These are phyloP conservation scores for Pseudanteris insignis DNA, from an alignment of 2,888 invertebrate species.

Conservation along the genomic window DNA sequence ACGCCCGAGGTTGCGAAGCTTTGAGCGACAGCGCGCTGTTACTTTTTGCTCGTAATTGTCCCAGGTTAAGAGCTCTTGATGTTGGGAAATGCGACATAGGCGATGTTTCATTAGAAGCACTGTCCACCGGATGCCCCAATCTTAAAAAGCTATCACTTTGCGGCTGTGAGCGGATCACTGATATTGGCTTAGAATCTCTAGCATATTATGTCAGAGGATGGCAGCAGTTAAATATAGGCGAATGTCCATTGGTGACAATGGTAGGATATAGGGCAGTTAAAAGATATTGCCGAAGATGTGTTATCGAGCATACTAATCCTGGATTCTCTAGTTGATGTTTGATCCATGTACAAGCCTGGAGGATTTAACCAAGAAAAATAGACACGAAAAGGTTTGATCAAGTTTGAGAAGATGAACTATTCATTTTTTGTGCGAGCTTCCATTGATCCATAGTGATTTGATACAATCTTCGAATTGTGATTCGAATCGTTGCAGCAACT, in stretches of 20 bases:
- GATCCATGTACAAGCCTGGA: too few species aligned
- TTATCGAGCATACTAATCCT: constrained; percentile 95
- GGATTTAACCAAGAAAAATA: too few species aligned
- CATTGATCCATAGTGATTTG: too few species aligned
- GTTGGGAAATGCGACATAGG: constrained; percentile 94
- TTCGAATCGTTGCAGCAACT: too few species aligned
- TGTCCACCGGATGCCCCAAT: constrained; percentile 90
- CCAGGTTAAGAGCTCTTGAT: constrained; percentile 85
- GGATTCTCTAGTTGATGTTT: constrained; percentile 75
- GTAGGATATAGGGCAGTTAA: constrained; percentile 92
- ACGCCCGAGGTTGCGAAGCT: constrained; percentile 91
- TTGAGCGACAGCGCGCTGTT: constrained; percentile 93
- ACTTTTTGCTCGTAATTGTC: constrained; percentile 85
- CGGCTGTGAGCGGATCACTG: constrained; percentile 91
- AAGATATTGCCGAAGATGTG: constrained; percentile 90
- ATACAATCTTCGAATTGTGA: too few species aligned
- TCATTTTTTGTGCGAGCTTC: too few species aligned
- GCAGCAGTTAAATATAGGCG: constrained; percentile 92
- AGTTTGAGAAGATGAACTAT: too few species aligned
- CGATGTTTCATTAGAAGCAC: constrained; percentile 84
- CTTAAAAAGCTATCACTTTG: constrained; percentile 88
- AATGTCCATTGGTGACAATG: constrained; percentile 84
- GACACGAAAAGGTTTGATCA: too few species aligned
- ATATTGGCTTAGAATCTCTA: constrained; percentile 86
- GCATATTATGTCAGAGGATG: constrained; percentile 90